Base-by-base conservation (phyloP, 2,888 invertebrate genomes). In the Brachylomia viminalis region DNA sequence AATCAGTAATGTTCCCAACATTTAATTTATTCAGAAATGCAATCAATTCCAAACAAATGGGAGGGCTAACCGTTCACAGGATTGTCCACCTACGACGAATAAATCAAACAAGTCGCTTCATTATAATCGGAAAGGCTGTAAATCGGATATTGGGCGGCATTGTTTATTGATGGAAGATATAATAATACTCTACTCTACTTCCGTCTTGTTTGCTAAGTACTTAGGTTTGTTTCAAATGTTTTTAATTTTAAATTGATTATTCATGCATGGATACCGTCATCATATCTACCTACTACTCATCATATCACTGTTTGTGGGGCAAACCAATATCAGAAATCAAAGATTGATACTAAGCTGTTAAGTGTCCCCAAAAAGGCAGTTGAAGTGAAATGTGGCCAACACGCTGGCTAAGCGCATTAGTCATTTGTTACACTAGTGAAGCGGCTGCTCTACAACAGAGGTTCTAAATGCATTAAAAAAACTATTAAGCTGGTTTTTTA, bases 61-160 rank as follows among this genome's bases (percentile, higher is more conserved):
- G 80, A 82, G 83, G 83, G 74, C 61, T 79, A 66, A 70, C 74
- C 69, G 62, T 77, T 68, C 72, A 69, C 72, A 70, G 52, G 67
- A 70, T 77, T 72, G 86, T 83, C 86, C 79, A 84, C 86, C 83
- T 85, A 82, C 86, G 72, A 72, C 42, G 70, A 62, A 84, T 86
- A 86, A 84, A 84, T 84, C 83, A 84, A 84, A 76, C 58, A 74
- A 66, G 83, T 66, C 77, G 69, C 83, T 83, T 86, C 76, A 81
- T 85, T 85, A 79, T 75, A 84, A 82, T 82, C 74, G 33, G 66
- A 69, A 77, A 77, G 68, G 65, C 68, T 80, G 45, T 75, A 77
- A 75, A 82, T 77, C 66, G 70, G 64, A 71, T 81, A 72, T 80
- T 77, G 59, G 49, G 68, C 61, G 59, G 72, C 65, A 70, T 77